phyloP scores from a whole-genome alignment of 2,113 vertebrate genomes.

The Tragulus kanchil region DNA sequence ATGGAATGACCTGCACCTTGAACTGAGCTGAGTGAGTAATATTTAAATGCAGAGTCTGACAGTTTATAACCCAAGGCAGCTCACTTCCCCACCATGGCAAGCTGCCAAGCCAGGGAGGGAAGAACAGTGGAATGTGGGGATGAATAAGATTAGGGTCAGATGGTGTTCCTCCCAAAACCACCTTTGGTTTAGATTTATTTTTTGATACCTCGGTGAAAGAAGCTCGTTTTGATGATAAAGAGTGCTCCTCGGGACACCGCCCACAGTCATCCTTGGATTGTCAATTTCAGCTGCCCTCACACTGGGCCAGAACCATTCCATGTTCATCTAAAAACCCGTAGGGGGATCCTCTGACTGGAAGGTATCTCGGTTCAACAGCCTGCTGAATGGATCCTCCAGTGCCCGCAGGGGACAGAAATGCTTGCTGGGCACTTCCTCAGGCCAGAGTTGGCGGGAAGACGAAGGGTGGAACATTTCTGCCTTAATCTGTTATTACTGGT shows the following conservation, averaged over 20 bases:
- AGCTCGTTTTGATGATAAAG: slow-evolving; percentile 56
- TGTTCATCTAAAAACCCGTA: slow-evolving; percentile 62
- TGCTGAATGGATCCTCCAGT: neutral
- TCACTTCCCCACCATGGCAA: neutral
- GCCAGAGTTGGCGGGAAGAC: neutral
- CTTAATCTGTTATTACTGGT: neutral
- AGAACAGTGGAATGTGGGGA: neutral
- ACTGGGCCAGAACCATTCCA: slow-evolving; percentile 20
- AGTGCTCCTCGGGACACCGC: neutral
- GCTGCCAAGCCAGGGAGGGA: slow-evolving; percentile 10
- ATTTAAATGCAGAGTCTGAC: slow-evolving; percentile 80
- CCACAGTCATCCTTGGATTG: neutral
- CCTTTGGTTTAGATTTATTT: slow-evolving; percentile 59
- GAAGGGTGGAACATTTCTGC: neutral
- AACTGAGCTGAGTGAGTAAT: slow-evolving; percentile 67
- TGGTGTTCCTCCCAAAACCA: slow-evolving; percentile 30
- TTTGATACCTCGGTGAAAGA: slow-evolving; percentile 56
- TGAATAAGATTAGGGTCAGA: neutral
- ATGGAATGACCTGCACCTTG: slow-evolving; percentile 76
- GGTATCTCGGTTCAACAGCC: neutral
- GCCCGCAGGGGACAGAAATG: neutral
- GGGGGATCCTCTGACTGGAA: neutral
- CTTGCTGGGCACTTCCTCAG: neutral
- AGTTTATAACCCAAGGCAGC: slow-evolving; percentile 49
- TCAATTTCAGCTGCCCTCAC: neutral